These are phyloP conservation scores for Sylvia borin DNA, from an alignment of 2,797 vertebrate genomes.

Conservation along the genomic window DNA sequence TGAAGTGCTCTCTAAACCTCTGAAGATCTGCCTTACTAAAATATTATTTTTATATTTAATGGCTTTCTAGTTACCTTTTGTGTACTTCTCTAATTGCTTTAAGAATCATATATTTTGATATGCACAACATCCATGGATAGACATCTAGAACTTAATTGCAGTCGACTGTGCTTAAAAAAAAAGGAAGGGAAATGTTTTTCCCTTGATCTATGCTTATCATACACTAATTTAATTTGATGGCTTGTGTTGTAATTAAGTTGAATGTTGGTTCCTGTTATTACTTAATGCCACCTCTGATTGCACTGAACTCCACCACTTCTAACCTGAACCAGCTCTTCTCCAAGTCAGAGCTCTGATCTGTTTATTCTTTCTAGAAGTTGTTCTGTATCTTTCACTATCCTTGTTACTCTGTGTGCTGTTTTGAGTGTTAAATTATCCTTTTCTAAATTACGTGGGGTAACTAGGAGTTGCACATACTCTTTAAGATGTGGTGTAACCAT, in stretches of 20 bases:
- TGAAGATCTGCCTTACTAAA: neutral
- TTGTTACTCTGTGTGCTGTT: neutral
- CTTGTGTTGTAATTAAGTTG: neutral
- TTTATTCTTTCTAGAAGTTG: neutral
- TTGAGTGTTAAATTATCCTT: neutral
- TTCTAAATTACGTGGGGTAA: neutral
- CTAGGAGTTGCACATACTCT: neutral
- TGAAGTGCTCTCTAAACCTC: neutral
- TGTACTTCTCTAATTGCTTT: neutral
- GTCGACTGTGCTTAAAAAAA: neutral
- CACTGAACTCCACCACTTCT: neutral
- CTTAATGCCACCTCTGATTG: neutral
- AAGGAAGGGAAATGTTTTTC: neutral
- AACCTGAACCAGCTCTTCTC: neutral
- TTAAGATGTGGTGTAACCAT: neutral
- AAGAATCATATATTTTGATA: neutral
- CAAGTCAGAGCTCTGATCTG: neutral
- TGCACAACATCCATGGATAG: neutral
- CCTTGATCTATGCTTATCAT: neutral
- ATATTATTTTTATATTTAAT: neutral
- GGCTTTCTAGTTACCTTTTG: neutral
- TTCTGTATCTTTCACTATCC: neutral
- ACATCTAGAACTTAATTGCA: neutral
- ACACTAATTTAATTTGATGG: neutral
- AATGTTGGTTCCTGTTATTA: neutral